Percentiles rank a stretch among this genome's conserved stretches.
Conservation (phyloP, 2,113 vertebrate genomes). For the Hiodon tergisus region DNA sequence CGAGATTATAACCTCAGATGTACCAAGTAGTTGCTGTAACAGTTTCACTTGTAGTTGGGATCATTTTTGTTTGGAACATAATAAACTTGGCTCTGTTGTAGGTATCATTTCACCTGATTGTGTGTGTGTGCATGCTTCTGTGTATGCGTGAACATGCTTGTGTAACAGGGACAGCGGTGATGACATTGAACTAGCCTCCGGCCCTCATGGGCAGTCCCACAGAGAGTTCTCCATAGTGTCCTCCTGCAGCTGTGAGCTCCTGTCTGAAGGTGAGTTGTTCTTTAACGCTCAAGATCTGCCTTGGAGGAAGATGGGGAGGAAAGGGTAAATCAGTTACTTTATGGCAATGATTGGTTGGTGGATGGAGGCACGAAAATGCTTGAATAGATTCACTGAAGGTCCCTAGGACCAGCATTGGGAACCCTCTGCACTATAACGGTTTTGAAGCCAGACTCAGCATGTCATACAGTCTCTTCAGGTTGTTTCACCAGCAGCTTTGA, state of each 20-base stretch:
- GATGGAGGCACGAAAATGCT: no score
- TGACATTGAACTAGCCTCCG: constrained; percentile 83
- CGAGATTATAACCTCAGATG: constrained; percentile 14
- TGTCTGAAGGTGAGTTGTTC: constrained; percentile 74
- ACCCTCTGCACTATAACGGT: neutral
- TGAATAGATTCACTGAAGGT: no score
- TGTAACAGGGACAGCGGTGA: constrained; percentile 84
- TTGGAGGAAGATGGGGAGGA: no score
- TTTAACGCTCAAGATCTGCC: no score
- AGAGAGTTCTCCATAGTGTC: constrained; percentile 69
- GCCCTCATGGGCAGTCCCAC: constrained; percentile 71
- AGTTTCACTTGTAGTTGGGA: neutral
- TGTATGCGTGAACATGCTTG: neutral
- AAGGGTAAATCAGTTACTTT: no score
- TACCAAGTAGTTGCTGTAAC: no score
- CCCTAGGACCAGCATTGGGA: no score
- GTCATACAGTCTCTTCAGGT: neutral
- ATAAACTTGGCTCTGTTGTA: neutral
- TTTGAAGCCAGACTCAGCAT: neutral
- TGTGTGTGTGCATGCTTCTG: neutral
- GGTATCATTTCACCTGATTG: neutral
- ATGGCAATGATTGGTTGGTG: no score
- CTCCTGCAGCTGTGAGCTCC: constrained; percentile 90
- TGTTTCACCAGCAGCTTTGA: neutral
- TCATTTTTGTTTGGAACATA: neutral